Base-by-base conservation (phyloP, 2,113 vertebrate species). In the Eudorcas thomsonii region DNA sequence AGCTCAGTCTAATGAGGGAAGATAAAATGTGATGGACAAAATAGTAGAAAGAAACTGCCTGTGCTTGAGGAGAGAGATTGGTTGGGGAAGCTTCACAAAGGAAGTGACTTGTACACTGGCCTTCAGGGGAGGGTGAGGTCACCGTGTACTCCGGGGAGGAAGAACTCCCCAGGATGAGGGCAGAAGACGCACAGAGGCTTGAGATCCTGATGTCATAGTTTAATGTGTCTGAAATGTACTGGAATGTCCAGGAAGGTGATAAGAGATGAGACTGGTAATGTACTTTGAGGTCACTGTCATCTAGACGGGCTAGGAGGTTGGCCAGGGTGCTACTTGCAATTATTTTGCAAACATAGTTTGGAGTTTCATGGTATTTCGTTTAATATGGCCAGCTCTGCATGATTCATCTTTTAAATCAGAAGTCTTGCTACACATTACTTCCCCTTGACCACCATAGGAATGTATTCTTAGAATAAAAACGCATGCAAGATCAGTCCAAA, bases 391-490 rank as follows among this genome's bases (percentile, higher is more conserved):
- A 87, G 86, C 25, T 91, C 91, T 59, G 50, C 54, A 80, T 71
- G 86, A 77, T 83, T 57, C 67, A 87, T 71, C 39, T 93, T 94
- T 67, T 89, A 43, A 95, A 90, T 71, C 45, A 91, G 88, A 97
- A 96, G 77, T 74, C 82, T 94, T 95, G 36, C 55, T 91, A 59
- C 33, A 71, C 9, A 90, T 91, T 86, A 88, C 25, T 95, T 95
- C 85, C 52, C 52, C 48, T 95, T 92, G 93, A 94, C 55, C 15
- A 85, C 54, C 36, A 19, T n/a, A 98, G 84, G 59, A 88, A 84
- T 96, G n/a, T 95, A 60, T 85, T 94, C 94, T 91, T 93, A 74
- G 94, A 95, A 92, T 62, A 95, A 96, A 95, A 87, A 39, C 16
- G 64, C 54, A 54, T 50, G 89, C 82, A 95, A 92, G 91, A 82